Evolutionary conservation across 2,113 vertebrate genomes (phyloP).

Genomic region (Triplophysa siluroides): DNA sequence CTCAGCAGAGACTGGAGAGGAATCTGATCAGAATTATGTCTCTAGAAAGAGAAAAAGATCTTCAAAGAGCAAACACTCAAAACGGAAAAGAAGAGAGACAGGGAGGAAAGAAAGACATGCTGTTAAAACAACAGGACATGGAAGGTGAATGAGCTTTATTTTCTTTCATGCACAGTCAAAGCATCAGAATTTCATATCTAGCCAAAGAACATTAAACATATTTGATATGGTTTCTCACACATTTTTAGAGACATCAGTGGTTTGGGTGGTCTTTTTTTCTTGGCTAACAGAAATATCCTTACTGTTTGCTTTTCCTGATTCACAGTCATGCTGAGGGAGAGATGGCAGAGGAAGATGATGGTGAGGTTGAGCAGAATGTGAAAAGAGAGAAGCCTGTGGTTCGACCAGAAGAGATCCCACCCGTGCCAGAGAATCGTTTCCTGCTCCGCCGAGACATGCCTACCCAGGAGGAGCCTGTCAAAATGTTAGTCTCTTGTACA

Average conservation of each 20-base stretch:
- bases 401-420: conserved; percentile 95
- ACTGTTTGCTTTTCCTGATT: conserved; percentile 9
- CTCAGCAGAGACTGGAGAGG: conserved; percentile 79
- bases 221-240: not conserved
- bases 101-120: conserved; percentile 70
- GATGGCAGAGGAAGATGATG: conserved; percentile 72
- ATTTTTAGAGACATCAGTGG: not conserved
- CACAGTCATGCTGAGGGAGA: conserved; percentile 75
- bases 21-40: conserved; percentile 75
- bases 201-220: not conserved
- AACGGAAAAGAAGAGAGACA: conserved; percentile 77
- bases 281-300: not conserved
- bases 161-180: not conserved
- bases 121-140: conserved; percentile 59
- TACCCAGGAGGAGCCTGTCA: conserved; percentile 73
- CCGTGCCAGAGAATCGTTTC: conserved; percentile 96
- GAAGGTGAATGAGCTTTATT: conserved; percentile 64
- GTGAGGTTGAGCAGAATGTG: conserved; percentile 70
- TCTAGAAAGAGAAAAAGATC: conserved; percentile 78
- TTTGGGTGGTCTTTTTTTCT: not conserved
- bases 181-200: not conserved
- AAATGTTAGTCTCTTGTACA: conserved; percentile 73
- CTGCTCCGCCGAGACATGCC: conserved; percentile 88
- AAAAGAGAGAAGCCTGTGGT: conserved; percentile 94
- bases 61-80: conserved; percentile 78